Conservation (phyloP, 2,797 vertebrate species). For the Microtus agrestis region DNA sequence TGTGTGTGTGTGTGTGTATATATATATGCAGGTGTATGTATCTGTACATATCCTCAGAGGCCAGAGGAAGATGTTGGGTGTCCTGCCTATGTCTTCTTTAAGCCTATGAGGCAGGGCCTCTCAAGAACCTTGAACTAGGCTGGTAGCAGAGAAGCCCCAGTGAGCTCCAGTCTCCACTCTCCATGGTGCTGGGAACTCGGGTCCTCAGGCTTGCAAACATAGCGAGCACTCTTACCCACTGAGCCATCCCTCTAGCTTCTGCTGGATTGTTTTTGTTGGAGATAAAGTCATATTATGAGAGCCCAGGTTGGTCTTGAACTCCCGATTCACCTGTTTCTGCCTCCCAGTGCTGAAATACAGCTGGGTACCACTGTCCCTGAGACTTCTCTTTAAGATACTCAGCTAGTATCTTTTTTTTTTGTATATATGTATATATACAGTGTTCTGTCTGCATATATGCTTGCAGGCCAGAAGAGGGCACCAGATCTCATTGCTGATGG, state of each 20-base stretch:
- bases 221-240: background rate
- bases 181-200: background rate
- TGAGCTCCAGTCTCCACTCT: background rate
- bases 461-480: too few species aligned
- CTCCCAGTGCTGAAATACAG: background rate
- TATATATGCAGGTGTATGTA: background rate
- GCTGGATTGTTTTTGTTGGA: background rate
- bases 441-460: too few species aligned
- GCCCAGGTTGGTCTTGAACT: too few species aligned
- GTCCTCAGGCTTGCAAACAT: background rate
- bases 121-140: background rate
- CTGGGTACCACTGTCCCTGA: background rate
- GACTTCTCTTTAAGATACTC: background rate
- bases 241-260: background rate
- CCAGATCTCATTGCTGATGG: too few species aligned
- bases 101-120: background rate
- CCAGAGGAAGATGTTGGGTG: background rate
- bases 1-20: too few species aligned
- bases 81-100: background rate
- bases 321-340: background rate
- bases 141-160: background rate
- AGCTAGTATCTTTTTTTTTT: background rate
- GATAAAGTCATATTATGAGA: background rate
- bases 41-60: background rate
- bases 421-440: too few species aligned